Evolutionary conservation across 2,888 invertebrate genomes (phyloP).

Genomic region (Acanthococcus lagerstroemiae): DNA sequence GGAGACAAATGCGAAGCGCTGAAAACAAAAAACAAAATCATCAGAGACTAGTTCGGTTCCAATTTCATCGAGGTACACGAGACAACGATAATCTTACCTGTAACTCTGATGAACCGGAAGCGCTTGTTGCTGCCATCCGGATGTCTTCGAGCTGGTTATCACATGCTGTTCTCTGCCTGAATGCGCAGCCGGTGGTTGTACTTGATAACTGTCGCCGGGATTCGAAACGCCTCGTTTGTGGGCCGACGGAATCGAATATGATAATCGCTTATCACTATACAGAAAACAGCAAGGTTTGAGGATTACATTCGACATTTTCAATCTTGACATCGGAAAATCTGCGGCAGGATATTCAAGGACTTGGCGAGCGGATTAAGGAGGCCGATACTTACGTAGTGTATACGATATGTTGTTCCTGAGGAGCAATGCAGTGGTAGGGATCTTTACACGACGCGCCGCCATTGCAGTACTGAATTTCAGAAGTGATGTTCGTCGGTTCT

Average conservation of each 20-base stretch:
- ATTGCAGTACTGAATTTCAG: conserved; percentile 40
- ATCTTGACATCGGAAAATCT: neutral
- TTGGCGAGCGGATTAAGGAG: too few relatives aligned
- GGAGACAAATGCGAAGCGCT: conserved; percentile 45
- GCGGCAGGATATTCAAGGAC: neutral
- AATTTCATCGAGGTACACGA: conserved; percentile 5
- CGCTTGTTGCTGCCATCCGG: conserved; percentile 44
- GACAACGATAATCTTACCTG: conserved; percentile 40
- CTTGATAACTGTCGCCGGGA: conserved; percentile 36
- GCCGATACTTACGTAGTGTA: conserved; percentile 40
- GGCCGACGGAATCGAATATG: conserved; percentile 48
- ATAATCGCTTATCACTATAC: conserved; percentile 48
- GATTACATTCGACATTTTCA: neutral
- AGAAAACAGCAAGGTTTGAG: neutral
- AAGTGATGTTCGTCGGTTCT: conserved; percentile 45
- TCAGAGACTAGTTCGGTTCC: too few relatives aligned
- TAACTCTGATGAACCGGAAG: conserved; percentile 45
- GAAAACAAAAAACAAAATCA: conserved; percentile 30
- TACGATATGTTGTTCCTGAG: conserved; percentile 46
- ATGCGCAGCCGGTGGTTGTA: conserved; percentile 40
- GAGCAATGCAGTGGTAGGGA: conserved; percentile 38
- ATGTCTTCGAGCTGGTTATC: conserved; percentile 44
- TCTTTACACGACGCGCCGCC: conserved; percentile 38
- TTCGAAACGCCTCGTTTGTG: conserved; percentile 40
- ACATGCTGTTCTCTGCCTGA: conserved; percentile 49